Conservation (phyloP, 1,140 invertebrate genomes). For the Dryas iulia region DNA sequence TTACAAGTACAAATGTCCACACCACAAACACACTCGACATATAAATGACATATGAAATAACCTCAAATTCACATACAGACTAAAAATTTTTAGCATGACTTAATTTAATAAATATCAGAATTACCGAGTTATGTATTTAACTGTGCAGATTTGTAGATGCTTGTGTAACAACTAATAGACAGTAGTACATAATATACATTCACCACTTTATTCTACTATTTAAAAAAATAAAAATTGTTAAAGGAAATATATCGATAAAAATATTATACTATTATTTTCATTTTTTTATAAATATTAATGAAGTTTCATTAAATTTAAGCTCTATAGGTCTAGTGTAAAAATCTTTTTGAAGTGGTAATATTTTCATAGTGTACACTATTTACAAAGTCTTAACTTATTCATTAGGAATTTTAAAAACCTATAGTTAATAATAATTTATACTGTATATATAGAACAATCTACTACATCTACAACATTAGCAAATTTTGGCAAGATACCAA, state of each 20-base stretch:
- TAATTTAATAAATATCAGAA: background rate
- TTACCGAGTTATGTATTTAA: too few relatives aligned
- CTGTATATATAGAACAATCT: background rate
- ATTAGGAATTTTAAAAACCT: background rate
- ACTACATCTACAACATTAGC: background rate
- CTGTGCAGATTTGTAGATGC: too few relatives aligned
- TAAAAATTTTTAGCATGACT: background rate
- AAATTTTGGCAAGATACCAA: conserved; percentile 54
- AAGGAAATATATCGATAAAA: too few relatives aligned
- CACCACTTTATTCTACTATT: too few relatives aligned
- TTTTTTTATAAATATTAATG: too few relatives aligned
- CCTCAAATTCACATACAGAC: conserved; percentile 10
- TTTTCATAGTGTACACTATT: background rate
- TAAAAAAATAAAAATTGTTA: too few relatives aligned
- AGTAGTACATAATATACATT: too few relatives aligned
- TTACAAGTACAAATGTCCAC: background rate
- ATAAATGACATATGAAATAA: conserved; percentile 1
- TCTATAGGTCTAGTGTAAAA: too few relatives aligned
- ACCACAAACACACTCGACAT: too few relatives aligned
- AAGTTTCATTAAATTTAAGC: too few relatives aligned
- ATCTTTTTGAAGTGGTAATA: background rate
- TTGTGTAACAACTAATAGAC: too few relatives aligned
- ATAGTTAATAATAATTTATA: conserved; percentile 2
- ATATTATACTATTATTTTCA: too few relatives aligned
- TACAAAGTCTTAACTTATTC: background rate